phyloP scores from a whole-genome alignment of 2,797 vertebrate species.

The Pitangus sulphuratus region DNA sequence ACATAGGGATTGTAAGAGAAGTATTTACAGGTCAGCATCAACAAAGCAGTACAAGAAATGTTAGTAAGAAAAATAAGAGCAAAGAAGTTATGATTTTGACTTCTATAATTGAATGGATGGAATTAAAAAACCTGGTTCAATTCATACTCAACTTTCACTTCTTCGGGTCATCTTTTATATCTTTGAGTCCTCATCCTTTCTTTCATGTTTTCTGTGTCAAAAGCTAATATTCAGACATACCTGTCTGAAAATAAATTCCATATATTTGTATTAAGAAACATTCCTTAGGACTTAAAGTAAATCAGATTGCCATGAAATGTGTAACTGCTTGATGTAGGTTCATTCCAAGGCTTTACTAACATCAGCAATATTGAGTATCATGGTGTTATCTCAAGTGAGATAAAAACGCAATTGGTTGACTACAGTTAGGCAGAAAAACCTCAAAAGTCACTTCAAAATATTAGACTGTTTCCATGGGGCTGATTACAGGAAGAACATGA shows the following conservation, averaged over 20 bases:
- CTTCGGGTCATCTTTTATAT: not conserved
- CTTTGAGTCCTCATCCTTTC: not conserved
- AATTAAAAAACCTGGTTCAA: not conserved
- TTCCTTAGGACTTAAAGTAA: not conserved
- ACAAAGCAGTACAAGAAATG: not conserved
- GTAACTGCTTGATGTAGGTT: not conserved
- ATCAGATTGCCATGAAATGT: not conserved
- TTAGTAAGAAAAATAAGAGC: not conserved
- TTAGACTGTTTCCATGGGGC: not conserved
- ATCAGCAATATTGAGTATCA: not conserved
- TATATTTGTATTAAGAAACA: not conserved
- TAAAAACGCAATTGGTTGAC: not conserved
- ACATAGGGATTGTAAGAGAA: not conserved
- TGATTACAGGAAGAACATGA: not conserved
- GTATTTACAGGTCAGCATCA: not conserved
- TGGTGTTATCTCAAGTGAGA: not conserved
- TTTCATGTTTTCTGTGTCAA: not conserved
- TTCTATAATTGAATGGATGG: not conserved
- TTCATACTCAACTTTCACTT: not conserved
- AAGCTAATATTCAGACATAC: not conserved
- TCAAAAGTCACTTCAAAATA: not conserved
- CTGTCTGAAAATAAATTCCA: not conserved
- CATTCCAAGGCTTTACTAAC: not conserved
- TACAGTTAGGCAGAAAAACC: not conserved
- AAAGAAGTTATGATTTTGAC: not conserved